These are phyloP conservation scores for Helarctos malayanus DNA, from an alignment of 2,797 vertebrate species.

Conservation along the genomic window DNA sequence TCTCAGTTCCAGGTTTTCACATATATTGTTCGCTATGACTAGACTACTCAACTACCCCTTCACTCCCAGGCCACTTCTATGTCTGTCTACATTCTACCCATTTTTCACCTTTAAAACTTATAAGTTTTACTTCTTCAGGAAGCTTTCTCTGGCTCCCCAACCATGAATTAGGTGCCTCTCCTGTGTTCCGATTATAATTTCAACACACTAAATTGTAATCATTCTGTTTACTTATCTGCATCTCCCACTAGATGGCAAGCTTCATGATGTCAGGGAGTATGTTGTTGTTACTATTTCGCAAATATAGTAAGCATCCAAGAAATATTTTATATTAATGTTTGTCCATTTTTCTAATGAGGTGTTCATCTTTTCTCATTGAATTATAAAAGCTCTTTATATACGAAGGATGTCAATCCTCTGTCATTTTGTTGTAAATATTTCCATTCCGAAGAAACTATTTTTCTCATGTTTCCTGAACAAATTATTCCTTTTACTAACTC, in stretches of 20 bases:
- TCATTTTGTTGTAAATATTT: conserved; percentile 13
- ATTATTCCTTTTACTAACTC: not conserved
- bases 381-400: conserved; percentile 31
- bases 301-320: not conserved
- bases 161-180: not conserved
- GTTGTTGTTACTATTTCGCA: not conserved
- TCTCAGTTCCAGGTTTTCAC: not conserved
- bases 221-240: not conserved
- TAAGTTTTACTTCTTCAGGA: conserved; percentile 5
- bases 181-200: conserved; percentile 3
- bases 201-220: not conserved
- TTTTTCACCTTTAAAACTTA: conserved; percentile 22
- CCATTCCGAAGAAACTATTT: not conserved
- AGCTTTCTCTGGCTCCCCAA: not conserved
- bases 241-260: not conserved
- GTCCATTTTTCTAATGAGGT: not conserved
- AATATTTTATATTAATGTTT: not conserved
- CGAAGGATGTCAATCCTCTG: not conserved
- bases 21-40: not conserved
- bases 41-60: not conserved
- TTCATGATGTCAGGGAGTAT: not conserved
- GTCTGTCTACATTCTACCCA: not conserved
- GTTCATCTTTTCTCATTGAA: conserved; percentile 21
- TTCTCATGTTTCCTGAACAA: not conserved
- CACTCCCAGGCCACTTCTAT: not conserved